Evolutionary conservation across 2,888 invertebrate genomes (phyloP), one percentile per base, ranked within the genome.

Genomic region (Dryobotodes eremita): DNA sequence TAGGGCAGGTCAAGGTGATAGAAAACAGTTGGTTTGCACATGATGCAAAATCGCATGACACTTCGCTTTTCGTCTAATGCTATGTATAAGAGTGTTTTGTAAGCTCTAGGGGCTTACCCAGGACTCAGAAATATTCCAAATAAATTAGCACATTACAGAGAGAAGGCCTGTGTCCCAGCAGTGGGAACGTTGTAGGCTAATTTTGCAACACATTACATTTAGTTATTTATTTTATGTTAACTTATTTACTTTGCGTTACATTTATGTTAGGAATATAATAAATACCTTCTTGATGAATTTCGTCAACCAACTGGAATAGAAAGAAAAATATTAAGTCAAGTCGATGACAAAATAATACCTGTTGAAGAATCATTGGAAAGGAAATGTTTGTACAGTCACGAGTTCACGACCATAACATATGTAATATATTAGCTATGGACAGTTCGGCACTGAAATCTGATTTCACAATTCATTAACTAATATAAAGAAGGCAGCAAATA

Each of bases 231-330:
- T 13, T 48, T 42, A 64, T 23, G 42, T 42, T 64, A 15, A 42
- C 23, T 23, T 42, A n/a, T 20, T 11, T 66, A 66, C 8, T 23
- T 57, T 57, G 5, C n/a, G 13, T 15, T 50, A 31, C 13, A 53
- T 69, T 46, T 79, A 57, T 10, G n/a, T 65, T 50, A 46, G 42
- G 17, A 55, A 71, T 57, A 36, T 69, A 5, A 71, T 84, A 82
- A 69, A 88, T 93, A 96, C 96, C 95, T 91, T 91, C 89, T 90
- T 95, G 94, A 53, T 92, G 92, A 79, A 95, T 94, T 20, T 94
- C 95, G 20, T 94, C 93, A 69, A 93, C 76, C 81, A 96, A 89
- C 96, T 96, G 95, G 31, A 95, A 95, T 83, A 87, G 88, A 77
- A 80, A 75, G 83, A 83, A 71, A 69, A 26, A 31, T 0, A 46